phyloP scores from a whole-genome alignment of 2,888 invertebrate genomes.

The Drosophila infuscata region DNA sequence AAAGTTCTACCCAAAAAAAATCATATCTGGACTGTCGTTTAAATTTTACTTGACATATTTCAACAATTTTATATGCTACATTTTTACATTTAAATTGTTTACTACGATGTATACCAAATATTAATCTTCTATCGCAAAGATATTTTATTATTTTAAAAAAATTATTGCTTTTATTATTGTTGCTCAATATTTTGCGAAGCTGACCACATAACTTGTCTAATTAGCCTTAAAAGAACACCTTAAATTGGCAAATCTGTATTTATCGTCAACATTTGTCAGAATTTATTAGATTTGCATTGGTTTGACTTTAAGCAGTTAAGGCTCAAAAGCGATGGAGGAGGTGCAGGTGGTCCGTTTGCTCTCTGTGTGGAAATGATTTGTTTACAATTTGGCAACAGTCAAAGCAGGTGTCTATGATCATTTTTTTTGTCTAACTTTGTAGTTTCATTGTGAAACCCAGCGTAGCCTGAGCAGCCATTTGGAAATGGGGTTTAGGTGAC shows the following conservation, averaged over 20 bases:
- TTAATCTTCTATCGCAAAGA: background rate
- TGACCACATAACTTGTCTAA: background rate
- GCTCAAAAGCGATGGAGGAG: background rate
- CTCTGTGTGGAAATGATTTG: background rate
- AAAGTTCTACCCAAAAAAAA: background rate
- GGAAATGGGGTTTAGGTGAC: slow-evolving; percentile 66
- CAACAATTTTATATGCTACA: background rate
- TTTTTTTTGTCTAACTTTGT: slow-evolving; percentile 24
- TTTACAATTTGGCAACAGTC: slow-evolving; percentile 27
- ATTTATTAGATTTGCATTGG: slow-evolving; percentile 22
- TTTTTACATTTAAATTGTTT: background rate
- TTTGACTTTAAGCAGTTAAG: slow-evolving; percentile 15
- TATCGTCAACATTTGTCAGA: slow-evolving; percentile 1
- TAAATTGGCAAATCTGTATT: slow-evolving; percentile 4
- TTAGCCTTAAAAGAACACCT: slow-evolving; percentile 4
- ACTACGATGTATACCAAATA: background rate
- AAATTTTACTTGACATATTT: background rate
- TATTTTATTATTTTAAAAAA: background rate
- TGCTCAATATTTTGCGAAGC: no score
- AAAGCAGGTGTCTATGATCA: slow-evolving; percentile 28
- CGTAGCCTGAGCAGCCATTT: slow-evolving; percentile 43
- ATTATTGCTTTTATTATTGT: no score
- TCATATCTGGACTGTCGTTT: background rate
- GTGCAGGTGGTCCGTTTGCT: slow-evolving; percentile 31
- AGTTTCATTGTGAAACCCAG: slow-evolving; percentile 31